These are phyloP conservation scores for Drosophila lini DNA, from an alignment of 1,140 invertebrate genomes.

Conservation along the genomic window DNA sequence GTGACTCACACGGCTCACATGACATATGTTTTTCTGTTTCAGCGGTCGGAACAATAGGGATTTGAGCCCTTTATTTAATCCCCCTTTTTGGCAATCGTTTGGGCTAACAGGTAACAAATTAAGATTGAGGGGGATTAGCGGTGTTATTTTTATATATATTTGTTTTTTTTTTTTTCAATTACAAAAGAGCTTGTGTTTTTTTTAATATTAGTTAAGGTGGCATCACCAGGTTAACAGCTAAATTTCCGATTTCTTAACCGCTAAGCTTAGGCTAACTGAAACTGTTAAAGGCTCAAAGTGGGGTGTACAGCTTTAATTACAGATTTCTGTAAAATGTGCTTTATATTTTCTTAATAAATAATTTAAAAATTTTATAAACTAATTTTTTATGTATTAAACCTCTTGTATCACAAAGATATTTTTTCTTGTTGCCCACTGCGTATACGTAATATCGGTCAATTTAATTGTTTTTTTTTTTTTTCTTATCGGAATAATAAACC, in stretches of 20 bases:
- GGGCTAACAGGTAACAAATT: conserved; percentile 49
- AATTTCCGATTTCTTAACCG: too few species aligned
- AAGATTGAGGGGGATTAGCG: conserved; percentile 10
- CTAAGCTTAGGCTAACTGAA: too few species aligned
- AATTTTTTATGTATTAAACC: not conserved
- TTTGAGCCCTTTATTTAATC: conserved; percentile 21
- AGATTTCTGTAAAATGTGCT: too few species aligned
- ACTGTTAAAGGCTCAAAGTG: too few species aligned
- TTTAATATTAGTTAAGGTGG: too few species aligned
- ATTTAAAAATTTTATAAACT: too few species aligned
- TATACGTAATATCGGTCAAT: not conserved
- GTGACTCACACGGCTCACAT: conserved; percentile 36
- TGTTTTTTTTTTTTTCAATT: not conserved
- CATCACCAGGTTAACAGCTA: too few species aligned
- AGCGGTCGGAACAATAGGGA: conserved; percentile 49
- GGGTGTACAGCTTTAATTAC: too few species aligned
- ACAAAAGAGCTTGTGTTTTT: not conserved
- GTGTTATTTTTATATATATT: too few species aligned
- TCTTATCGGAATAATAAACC: not conserved
- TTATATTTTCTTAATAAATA: too few species aligned
- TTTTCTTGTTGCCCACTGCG: not conserved
- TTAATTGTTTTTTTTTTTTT: too few species aligned
- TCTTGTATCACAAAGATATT: not conserved
- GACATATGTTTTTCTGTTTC: conserved; percentile 43
- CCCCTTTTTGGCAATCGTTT: conserved; percentile 25